These are phyloP conservation scores for Cremastinae sp. DNA, from an alignment of 2,888 invertebrate species.

Conservation along the genomic window DNA sequence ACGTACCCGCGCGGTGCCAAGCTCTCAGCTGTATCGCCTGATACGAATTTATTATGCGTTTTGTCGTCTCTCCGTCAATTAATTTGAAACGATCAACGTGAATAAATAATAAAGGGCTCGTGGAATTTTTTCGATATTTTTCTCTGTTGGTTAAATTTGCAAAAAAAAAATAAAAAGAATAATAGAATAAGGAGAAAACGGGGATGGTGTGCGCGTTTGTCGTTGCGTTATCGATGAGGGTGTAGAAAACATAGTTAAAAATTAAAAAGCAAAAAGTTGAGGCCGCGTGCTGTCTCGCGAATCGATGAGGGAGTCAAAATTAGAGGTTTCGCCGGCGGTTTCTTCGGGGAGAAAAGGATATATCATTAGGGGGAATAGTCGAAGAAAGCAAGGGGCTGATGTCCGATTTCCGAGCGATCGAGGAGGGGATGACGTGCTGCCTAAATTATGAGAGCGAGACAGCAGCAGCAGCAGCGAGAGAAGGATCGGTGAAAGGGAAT, in stretches of 20 bases:
- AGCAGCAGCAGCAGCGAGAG: not conserved
- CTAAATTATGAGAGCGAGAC: slow-evolving; percentile 26
- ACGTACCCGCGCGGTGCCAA: slow-evolving; percentile 14
- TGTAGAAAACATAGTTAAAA: no score
- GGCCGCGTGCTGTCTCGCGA: slow-evolving; percentile 29
- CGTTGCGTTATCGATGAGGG: no score
- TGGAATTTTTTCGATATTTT: no score
- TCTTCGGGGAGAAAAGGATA: slow-evolving; percentile 57
- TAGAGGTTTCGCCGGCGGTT: slow-evolving; percentile 62
- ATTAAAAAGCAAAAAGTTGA: no score
- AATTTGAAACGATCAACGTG: no score
- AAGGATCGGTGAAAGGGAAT: slow-evolving; percentile 64
- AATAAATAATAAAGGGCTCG: no score
- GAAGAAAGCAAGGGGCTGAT: slow-evolving; percentile 18
- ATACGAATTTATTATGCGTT: no score
- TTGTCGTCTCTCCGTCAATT: no score
- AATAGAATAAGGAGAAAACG: no score
- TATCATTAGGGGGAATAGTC: slow-evolving; percentile 39
- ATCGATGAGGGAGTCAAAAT: slow-evolving; percentile 64
- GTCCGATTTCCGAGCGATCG: slow-evolving; percentile 33
- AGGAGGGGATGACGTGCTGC: slow-evolving; percentile 40
- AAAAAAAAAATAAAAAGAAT: no score
- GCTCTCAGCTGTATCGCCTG: not conserved
- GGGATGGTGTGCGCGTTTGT: no score
- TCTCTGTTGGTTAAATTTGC: no score